Percentiles rank a stretch among this genome's conserved stretches.
Conservation (phyloP, 2,888 invertebrate genomes). For the Amblyjoppa fuscipennis region DNA sequence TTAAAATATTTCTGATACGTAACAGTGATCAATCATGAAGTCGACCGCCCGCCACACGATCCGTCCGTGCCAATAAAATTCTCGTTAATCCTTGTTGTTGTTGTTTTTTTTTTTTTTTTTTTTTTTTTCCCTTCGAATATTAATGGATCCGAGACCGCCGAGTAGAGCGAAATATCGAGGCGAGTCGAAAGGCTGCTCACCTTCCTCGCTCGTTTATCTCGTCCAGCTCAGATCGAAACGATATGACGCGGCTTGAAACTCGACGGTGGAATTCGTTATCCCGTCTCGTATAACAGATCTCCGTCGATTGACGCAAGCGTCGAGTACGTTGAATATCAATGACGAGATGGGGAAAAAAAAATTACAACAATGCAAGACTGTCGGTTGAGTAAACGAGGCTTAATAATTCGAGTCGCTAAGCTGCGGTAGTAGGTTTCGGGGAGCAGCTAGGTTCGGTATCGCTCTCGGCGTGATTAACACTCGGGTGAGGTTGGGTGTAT, state of each 20-base stretch:
- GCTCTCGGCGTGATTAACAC: constrained; percentile 32
- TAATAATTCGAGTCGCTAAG: constrained; percentile 1
- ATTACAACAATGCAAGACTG: neutral
- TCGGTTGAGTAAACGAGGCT: neutral
- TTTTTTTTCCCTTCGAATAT: neutral
- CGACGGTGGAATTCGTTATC: neutral
- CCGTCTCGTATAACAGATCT: neutral
- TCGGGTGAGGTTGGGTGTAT: constrained; percentile 78
- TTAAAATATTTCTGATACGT: neutral
- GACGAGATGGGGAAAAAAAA: neutral
- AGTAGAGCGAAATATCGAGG: neutral
- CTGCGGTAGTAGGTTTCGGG: neutral
- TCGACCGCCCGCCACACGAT: neutral
- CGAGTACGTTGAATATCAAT: neutral
- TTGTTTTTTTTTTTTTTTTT: neutral
- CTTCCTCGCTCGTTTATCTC: constrained; percentile 8
- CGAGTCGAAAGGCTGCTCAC: constrained; percentile 5
- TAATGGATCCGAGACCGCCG: neutral
- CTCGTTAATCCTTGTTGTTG: neutral
- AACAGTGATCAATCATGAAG: neutral
- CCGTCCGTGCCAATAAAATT: neutral
- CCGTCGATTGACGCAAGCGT: neutral
- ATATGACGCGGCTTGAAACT: neutral
- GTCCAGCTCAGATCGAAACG: neutral
- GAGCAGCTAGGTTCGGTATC: constrained; percentile 34